Conservation (phyloP, 1,140 invertebrate species). For the Drosophila auraria region DNA sequence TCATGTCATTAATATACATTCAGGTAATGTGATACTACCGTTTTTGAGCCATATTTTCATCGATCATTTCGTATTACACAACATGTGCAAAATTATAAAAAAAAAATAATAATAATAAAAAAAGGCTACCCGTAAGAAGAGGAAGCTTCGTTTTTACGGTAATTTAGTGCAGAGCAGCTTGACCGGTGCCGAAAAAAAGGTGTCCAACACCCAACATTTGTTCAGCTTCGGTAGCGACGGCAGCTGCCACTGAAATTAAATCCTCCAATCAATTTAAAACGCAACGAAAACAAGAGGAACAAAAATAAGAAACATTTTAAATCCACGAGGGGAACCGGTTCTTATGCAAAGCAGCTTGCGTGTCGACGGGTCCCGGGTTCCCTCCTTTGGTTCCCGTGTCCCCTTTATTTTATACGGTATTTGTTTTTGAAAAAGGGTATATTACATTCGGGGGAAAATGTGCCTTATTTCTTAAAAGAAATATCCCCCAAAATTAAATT, state of each 20-base stretch:
- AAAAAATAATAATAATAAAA: slow-evolving; percentile 3
- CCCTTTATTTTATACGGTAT: not conserved
- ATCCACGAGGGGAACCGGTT: slow-evolving; percentile 72
- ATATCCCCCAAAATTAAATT: too few relatives aligned
- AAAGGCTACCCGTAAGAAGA: slow-evolving; percentile 6
- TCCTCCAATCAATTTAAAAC: slow-evolving; percentile 81
- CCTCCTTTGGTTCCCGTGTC: not conserved
- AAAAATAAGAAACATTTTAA: slow-evolving; percentile 48
- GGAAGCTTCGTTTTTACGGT: slow-evolving; percentile 46
- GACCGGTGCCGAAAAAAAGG: slow-evolving; percentile 47
- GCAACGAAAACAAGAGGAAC: slow-evolving; percentile 21
- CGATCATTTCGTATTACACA: slow-evolving; percentile 49
- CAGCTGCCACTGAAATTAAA: slow-evolving; percentile 82
- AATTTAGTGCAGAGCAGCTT: slow-evolving; percentile 54
- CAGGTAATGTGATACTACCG: slow-evolving; percentile 18
- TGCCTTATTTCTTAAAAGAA: too few relatives aligned
- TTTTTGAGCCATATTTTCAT: slow-evolving; percentile 15
- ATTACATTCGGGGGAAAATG: not conserved
- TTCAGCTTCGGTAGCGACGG: slow-evolving; percentile 51
- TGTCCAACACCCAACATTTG: slow-evolving; percentile 50
- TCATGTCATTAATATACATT: not conserved
- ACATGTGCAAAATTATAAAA: slow-evolving; percentile 49
- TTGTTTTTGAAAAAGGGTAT: not conserved
- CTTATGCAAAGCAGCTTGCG: slow-evolving; percentile 77
- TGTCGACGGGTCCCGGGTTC: not conserved